Base-by-base conservation (phyloP, 2,113 vertebrate genomes). In the Poeciliopsis retropinna region DNA sequence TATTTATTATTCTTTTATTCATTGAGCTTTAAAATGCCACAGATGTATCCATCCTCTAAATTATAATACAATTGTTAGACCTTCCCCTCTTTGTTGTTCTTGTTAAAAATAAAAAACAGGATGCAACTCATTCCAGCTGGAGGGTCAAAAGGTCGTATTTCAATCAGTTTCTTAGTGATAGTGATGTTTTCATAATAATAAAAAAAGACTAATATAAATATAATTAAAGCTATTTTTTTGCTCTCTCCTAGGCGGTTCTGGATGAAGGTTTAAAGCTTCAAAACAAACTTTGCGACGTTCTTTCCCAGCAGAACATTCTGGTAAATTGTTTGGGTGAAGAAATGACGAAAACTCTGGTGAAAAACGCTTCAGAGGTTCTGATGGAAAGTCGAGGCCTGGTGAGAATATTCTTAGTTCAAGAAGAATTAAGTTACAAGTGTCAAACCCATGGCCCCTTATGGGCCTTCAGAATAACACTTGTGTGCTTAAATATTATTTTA, bases 181-280 rank as follows among this genome's bases (percentile, higher is more conserved):
- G 39, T 14, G 34, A 37, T 37, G 34, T 37, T 11, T 37, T 37
- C 10, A 37, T 37, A 12, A 11, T 3, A 12, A 37, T 37, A 37
- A 37, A 37, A 11, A 12, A 37, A n/a, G n/a, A 37, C 34, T 11
- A 12, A 37, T 37, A 11, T 22, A 54, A 54, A 51, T 51, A 7
- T 19, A 22, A 8, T 25, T 54, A 22, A 22, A 54, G 19, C 14
- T 6, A 25, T 6, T 54, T 82, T 84, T 84, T 13, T 86, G 47
- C 17, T 64, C 37, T 64, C 32, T 68, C 1, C 25, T 13, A 91
- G 89, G 70, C 39, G 3, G 57, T 62, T 64, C 57, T 84, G 63
- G 82, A 88, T 70, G 79, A 87, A 74, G 85, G 85, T 32, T 31
- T 78, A 47, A 25, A 44, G 61, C 84, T 76, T 66, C 75, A 83